These are phyloP conservation scores for Drosophila hydei DNA, from an alignment of 1,140 invertebrate species.

Conservation along the genomic window DNA sequence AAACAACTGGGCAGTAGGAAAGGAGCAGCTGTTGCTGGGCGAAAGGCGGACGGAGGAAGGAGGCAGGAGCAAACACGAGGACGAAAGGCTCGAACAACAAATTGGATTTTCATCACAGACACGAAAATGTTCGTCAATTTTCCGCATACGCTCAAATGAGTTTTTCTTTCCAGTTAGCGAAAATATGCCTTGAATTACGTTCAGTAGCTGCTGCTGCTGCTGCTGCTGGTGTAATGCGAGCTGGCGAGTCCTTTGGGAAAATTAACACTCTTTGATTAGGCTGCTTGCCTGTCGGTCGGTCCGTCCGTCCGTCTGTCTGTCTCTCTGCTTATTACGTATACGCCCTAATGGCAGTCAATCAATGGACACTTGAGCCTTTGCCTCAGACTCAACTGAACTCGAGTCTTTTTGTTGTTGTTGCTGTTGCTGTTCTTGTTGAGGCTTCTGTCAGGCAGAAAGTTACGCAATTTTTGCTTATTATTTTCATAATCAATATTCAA, in stretches of 20 bases:
- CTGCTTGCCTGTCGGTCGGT: not conserved
- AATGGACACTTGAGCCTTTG: slow-evolving; percentile 74
- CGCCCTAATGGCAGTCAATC: slow-evolving; percentile 79
- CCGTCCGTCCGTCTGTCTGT: not conserved
- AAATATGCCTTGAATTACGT: slow-evolving; percentile 32
- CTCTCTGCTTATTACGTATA: slow-evolving; percentile 72
- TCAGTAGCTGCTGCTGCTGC: not conserved
- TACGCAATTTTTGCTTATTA: slow-evolving; percentile 82
- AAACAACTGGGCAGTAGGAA: slow-evolving; percentile 43
- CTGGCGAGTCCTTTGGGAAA: slow-evolving; percentile 73
- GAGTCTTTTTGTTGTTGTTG: slow-evolving; percentile 10
- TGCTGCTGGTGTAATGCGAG: slow-evolving; percentile 29
- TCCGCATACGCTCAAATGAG: slow-evolving; percentile 61
- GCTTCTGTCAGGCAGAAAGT: slow-evolving; percentile 74
- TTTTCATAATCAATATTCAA: slow-evolving; percentile 83
- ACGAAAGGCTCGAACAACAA: slow-evolving; percentile 52
- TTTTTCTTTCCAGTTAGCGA: slow-evolving; percentile 17
- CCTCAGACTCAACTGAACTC: slow-evolving; percentile 13
- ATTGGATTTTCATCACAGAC: slow-evolving; percentile 75
- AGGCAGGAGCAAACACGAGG: not conserved
- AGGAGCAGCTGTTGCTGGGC: slow-evolving; percentile 50
- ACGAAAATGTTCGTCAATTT: slow-evolving; percentile 64
- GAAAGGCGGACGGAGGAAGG: not conserved
- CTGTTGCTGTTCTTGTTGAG: not conserved
- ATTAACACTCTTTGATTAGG: slow-evolving; percentile 81